phyloP scores from a whole-genome alignment of 2,113 vertebrate species.

The Aptenodytes forsteri region DNA sequence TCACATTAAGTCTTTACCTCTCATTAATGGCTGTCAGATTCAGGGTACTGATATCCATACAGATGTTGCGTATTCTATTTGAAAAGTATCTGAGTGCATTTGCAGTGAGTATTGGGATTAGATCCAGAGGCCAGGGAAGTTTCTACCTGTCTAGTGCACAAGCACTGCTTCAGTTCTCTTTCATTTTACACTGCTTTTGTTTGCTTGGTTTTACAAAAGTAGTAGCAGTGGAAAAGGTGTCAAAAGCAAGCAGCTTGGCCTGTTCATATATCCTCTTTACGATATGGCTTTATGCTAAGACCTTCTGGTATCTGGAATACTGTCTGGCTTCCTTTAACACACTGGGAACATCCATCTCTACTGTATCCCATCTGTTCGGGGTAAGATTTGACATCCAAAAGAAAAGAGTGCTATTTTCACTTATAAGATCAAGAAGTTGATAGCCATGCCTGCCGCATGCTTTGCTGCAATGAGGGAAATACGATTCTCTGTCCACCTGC shows the following conservation, averaged over 20 bases:
- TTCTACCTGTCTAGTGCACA: background rate
- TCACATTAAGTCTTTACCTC: background rate
- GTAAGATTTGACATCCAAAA: background rate
- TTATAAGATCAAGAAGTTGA: background rate
- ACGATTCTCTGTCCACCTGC: background rate
- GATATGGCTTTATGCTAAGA: background rate
- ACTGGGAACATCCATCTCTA: background rate
- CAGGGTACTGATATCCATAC: background rate
- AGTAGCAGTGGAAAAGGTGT: background rate
- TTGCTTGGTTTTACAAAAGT: background rate
- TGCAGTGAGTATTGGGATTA: background rate
- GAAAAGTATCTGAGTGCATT: background rate
- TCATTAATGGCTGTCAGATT: background rate
- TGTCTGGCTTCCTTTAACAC: background rate
- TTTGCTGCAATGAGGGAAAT: background rate
- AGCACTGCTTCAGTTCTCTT: background rate
- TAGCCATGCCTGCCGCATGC: background rate
- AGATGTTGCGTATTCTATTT: background rate
- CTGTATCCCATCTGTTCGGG: background rate
- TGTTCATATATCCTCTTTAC: background rate
- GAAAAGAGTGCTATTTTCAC: background rate
- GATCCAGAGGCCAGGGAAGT: background rate
- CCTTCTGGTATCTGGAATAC: background rate
- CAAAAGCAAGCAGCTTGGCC: background rate
- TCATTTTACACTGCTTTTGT: background rate